A percentile compares a stretch with the other conserved stretches of the same genome.
Conservation (phyloP, 1,140 invertebrate species). For the Acromyrmex echinatior region DNA sequence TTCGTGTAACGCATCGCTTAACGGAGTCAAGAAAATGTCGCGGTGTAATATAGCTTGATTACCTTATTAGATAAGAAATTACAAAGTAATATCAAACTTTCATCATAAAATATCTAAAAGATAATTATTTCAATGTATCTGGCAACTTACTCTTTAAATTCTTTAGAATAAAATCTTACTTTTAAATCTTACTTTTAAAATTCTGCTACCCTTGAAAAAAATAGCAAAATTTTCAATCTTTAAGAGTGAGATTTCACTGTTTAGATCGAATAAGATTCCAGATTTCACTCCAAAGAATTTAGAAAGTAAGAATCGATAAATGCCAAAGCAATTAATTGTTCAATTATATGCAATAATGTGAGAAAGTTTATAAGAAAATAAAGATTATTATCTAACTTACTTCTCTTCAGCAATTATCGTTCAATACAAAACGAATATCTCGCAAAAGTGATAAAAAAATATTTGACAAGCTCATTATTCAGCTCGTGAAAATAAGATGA, state of each 20-base stretch:
- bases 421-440: background rate
- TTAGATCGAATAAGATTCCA: too few relatives aligned
- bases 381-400: background rate
- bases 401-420: background rate
- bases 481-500: background rate
- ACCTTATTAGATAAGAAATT: conserved; percentile 70
- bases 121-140: too few relatives aligned
- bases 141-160: background rate
- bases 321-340: background rate
- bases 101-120: background rate
- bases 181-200: too few relatives aligned
- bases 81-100: conserved; percentile 60
- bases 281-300: too few relatives aligned
- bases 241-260: too few relatives aligned
- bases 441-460: background rate
- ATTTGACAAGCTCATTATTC: background rate
- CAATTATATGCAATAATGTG: background rate
- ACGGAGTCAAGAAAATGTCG: conserved; percentile 54
- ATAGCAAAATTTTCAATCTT: too few relatives aligned
- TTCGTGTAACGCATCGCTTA: conserved; percentile 47
- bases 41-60: conserved; percentile 48
- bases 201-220: too few relatives aligned
- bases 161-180: too few relatives aligned
- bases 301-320: background rate
- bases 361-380: conserved; percentile 6